Base-by-base conservation (phyloP, 2,113 vertebrate genomes). In the Scalopus aquaticus region DNA sequence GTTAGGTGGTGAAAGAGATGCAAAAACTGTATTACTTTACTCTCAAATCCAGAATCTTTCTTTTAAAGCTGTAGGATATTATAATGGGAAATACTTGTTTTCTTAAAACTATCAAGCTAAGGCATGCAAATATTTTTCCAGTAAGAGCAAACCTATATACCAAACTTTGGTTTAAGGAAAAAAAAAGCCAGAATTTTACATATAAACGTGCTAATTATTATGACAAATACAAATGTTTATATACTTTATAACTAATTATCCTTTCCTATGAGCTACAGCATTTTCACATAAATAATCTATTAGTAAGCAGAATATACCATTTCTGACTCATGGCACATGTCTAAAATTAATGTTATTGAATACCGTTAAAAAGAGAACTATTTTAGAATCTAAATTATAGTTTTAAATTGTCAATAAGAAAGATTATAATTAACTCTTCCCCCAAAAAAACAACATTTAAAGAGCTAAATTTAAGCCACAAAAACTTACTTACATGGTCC, bases 371-470 rank as follows among this genome's bases (percentile, higher is more conserved):
- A 94, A 88, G 95, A 17, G 4, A 37, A 88, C 12, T 81, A 78
- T 79, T 88, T 93, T 72, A 88, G 42, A 96, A 84, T 80, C 46
- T 79, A 88, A 77, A 13, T 73, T 83, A 70, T 22, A 77, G 28
- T 46, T 93, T 77, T 81, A 94, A 89, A 69, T 5, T 20, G 44
- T 67, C 76, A 85, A 17, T n/a, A 91, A 90, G 35, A 90, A 91
- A 90, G 35, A 90, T 4, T 82, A 8, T 37, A 30, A 86, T 94
- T 16, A 88, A 62, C 9, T 67, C 19, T 42, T 9, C 22, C 17
- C 6, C 44, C 30, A 84, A 78, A 81, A n/a, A 81, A 49, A 3
- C 16, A 60, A 26, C 54, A 78, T 10, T 91, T 77, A 79, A 90
- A 95, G 5, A 88, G 80, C 39, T 65, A 60, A 51, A 78, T 65